Percentiles rank a stretch among this genome's conserved stretches.
Evolutionary conservation across 2,797 vertebrate genomes (phyloP).

Genomic region (Gymnothorax reevesii): DNA sequence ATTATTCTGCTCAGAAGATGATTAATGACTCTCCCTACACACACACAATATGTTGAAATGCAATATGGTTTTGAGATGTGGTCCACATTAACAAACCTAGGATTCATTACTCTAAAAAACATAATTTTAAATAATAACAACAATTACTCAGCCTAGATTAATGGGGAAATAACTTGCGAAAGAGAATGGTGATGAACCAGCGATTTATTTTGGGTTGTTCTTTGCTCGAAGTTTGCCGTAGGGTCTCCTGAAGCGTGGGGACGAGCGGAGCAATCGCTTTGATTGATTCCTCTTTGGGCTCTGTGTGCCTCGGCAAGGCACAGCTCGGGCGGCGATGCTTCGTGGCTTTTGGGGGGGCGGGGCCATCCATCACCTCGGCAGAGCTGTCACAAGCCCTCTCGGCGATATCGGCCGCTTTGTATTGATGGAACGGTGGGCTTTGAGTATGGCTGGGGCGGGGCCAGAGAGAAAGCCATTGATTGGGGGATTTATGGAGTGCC

Average conservation of each 20-base stretch:
- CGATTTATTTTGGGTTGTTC: constrained; percentile 36
- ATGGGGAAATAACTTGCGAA: not conserved
- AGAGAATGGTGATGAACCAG: constrained; percentile 45
- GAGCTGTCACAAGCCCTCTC: constrained; percentile 58
- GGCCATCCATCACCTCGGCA: constrained; percentile 72
- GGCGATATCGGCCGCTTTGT: constrained; percentile 55
- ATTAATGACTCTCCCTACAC: constrained; percentile 71
- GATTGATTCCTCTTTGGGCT: constrained; percentile 21
- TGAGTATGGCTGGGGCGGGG: constrained; percentile 47
- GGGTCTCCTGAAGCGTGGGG: constrained; percentile 13
- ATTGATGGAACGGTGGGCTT: constrained; percentile 59
- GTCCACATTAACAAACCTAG: constrained; percentile 4
- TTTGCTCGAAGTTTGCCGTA: not conserved
- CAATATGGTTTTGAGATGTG: constrained; percentile 63
- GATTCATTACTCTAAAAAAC: constrained; percentile 8
- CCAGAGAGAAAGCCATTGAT: constrained; percentile 41
- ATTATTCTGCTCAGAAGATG: constrained; percentile 71
- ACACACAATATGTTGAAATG: constrained; percentile 70
- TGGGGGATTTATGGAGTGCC: constrained; percentile 42
- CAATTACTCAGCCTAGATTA: constrained; percentile 7
- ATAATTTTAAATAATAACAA: not conserved
- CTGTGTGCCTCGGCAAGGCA: constrained; percentile 34
- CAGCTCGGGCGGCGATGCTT: not conserved
- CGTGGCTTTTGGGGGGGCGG: constrained; percentile 65
- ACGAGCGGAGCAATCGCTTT: constrained; percentile 12